Conservation (phyloP, 1,140 invertebrate genomes). For the Drosophila truncata region DNA sequence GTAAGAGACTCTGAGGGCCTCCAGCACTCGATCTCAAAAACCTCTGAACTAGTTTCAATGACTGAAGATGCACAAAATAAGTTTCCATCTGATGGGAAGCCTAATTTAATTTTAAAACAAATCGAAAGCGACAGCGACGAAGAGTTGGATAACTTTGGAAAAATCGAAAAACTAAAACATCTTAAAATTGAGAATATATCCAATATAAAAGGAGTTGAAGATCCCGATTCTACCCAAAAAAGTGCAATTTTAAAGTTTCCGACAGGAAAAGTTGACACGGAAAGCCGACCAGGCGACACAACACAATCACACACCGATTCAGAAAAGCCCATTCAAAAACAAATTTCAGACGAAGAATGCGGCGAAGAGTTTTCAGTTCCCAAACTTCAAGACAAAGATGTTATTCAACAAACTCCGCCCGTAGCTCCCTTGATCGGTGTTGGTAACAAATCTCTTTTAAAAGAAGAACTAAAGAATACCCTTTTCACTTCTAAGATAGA, state of each 20-base stretch:
- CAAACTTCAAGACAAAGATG: not conserved
- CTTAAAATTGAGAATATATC: constrained; percentile 14
- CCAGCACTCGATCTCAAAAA: constrained; percentile 5
- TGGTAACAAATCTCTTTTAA: not conserved
- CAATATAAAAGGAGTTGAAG: not conserved
- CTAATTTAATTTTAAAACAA: not conserved
- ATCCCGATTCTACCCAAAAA: not conserved
- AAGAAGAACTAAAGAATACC: not conserved
- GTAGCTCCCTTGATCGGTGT: not conserved
- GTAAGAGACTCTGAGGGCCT: constrained; percentile 10
- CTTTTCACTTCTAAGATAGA: not conserved
- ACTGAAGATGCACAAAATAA: not conserved
- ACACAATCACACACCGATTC: not conserved
- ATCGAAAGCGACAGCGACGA: constrained; percentile 66
- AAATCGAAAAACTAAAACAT: constrained; percentile 26
- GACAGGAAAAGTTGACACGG: constrained; percentile 1
- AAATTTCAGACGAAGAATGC: constrained; percentile 3
- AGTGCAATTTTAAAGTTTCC: constrained; percentile 14
- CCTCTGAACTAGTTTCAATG: constrained; percentile 1
- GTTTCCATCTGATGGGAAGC: constrained; percentile 50
- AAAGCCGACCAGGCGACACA: constrained; percentile 2
- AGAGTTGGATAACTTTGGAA: constrained; percentile 41
- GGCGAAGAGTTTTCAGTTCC: constrained; percentile 1
- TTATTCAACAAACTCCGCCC: not conserved
- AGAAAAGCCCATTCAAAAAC: not conserved